Evolutionary conservation across 2,888 invertebrate genomes (phyloP), one percentile per base, ranked within the genome.

Genomic region (Microctonus hyperodae): DNA sequence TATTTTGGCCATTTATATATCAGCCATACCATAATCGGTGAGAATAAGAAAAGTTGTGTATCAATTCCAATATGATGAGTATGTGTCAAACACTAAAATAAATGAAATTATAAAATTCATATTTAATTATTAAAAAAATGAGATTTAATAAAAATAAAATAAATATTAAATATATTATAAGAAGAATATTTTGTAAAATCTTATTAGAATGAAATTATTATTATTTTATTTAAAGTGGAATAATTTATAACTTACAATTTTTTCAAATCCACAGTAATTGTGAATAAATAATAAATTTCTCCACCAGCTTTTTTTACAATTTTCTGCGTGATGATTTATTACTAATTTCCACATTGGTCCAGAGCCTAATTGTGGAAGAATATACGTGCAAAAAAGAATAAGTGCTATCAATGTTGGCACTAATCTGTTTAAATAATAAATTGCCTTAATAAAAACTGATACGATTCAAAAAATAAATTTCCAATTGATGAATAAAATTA

Each of bases 31-130:
- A 90, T 82, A 7, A 90, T 73, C 0, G 91, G 91, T 1, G 90
- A 89, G 20, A 88, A 75, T 0, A 87, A 85, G 76, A 91, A 91
- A 23, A 91, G 80, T 81, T 91, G 90, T 0, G 90, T 91, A 75
- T 91, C 91, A 69, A 91, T 91, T 37, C 91, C 91, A 59, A 91
- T 76, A 76, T 91, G 91, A 80, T 91, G 91, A 0, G 91, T 91
- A 72, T 91, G 91, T 0, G 90, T 91, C 23, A 91, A 82, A 76
- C 91, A 91, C 90, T 90, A 78, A 67, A 85, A 86, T 58, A 67
- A 58, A 10, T 56, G 65, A 60, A 20, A 55, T 16, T 23, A 40
- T 11, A n/a, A n/a, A n/a, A n/a, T 31, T 11, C 51, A 25, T 51
- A 9, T 60, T 40, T 2, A 35, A 35, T 35, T n/a, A n/a, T 35